Evolutionary conservation across 2,797 vertebrate genomes (phyloP), one percentile per base, ranked within the genome.

Genomic region (Oreochromis mossambicus): DNA sequence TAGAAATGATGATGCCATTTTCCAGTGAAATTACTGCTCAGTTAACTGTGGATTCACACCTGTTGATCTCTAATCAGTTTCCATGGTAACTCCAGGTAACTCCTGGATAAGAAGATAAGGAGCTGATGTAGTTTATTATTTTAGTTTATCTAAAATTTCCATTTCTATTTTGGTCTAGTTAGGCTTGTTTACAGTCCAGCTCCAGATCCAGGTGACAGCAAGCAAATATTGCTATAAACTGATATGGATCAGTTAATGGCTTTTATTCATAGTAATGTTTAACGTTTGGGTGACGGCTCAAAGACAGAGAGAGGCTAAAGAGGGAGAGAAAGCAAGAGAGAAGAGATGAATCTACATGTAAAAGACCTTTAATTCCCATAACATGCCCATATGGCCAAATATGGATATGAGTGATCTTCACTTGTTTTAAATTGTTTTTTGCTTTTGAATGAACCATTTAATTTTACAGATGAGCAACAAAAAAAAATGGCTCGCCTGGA

Each of bases 341-440:
- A 0, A 0, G 1, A 63, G 61, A 38, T 0, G 19, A 21, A 63
- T 21, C 6, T 26, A 55, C 21, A 55, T 14, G 12, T 55, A 63
- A 63, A 63, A 63, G 19, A 38, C 7, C 19, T 63, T 38, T 24
- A 6, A 75, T 12, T 75, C 68, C 0, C 68, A 50, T 19, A 50
- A 75, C 26, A 50, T 48, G 46, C 6, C 68, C 68, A 75, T 32
- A 29, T 48, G 43, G 9, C 41, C 24, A 73, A 75, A 75, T 50
- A 75, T 73, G 43, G 10, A 19, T 5, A 19, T 3, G 24, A 50
- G 2, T 46, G 43, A 75, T 75, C 6, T 48, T 73, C 3, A 1
- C 46, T 73, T 73, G 24, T 29, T 73, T 73, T 8, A 48, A 48
- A 48, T 3, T 26, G 15, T 48, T 11, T 24, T 48, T 10, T 4